Evolutionary conservation across 2,888 invertebrate species (phyloP), one percentile per base, ranked within the genome.

Genomic region (Drosophila kanekoi): DNA sequence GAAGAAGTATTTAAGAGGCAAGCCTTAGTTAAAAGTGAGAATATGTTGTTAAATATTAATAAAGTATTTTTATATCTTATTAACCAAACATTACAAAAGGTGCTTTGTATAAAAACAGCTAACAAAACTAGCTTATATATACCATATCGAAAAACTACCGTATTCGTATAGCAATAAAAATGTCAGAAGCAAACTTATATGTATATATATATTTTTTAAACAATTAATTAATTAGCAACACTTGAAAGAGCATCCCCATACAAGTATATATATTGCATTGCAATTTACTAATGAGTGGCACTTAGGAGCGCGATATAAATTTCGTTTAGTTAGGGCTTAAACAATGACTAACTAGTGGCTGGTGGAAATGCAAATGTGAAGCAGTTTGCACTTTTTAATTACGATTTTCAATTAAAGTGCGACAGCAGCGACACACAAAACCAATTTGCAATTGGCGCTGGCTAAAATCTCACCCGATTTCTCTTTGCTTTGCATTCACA

Each of bases 401-500:
- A 79, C 82, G 79, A 86, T 89, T 89, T 90, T 87, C 88, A 90
- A 89, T 90, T 90, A 90, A 81, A 76, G 66, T 71, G 71, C 72
- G 62, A 64, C 45, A 57, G 80, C 63, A 61, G 61, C 63, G 73
- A 85, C 84, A 88, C 70, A 72, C 67, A 83, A 88, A 88, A 87
- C 84, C 83, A 83, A 83, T 83, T 83, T 83, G 75, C 81, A 61
- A 81, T 86, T 79, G 88, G 77, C 70, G 63, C 60, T 71, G 37
- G 60, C 54, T 71, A 62, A 75, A 72, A 59, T 65, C 62, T 74
- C 58, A 58, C 65, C 48, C 56, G 23, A 20, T 35, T 72, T 57
- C 58, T 53, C 52, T 71, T 49, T 59, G 62, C 66, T 68, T 60
- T 48, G 48, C 44, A 14, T 52, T 89, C 90, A 28, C 93, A 96